phyloP scores from a whole-genome alignment of 1,140 invertebrate genomes.

The Anastrepha obliqua region DNA sequence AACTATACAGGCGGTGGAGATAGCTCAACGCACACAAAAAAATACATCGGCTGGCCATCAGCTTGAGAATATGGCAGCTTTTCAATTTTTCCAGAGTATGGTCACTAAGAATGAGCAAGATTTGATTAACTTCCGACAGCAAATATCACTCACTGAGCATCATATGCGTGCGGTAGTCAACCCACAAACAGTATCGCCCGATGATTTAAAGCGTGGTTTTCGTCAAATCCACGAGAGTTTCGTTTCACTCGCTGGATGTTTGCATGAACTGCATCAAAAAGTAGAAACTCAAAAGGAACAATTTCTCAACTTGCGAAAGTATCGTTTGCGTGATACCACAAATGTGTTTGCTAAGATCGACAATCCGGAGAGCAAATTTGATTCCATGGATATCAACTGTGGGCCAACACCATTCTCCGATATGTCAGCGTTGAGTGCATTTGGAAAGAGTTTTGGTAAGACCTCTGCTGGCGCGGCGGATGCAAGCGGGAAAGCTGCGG shows the following conservation, averaged over 20 bases:
- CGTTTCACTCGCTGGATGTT: constrained; percentile 87
- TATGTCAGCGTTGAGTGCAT: constrained; percentile 66
- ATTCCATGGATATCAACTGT: constrained; percentile 73
- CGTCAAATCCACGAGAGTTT: constrained; percentile 89
- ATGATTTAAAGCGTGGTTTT: constrained; percentile 81
- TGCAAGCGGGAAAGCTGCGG: neutral
- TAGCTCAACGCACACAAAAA: constrained; percentile 83
- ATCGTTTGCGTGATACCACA: constrained; percentile 84
- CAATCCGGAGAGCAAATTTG: constrained; percentile 61
- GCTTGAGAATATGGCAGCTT: constrained; percentile 85
- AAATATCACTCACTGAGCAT: constrained; percentile 85
- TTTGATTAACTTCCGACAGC: constrained; percentile 81
- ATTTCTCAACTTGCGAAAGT: constrained; percentile 86
- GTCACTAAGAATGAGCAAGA: constrained; percentile 84
- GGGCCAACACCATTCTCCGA: constrained; percentile 79
- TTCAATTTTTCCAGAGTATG: constrained; percentile 84
- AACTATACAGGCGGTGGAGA: constrained; percentile 84
- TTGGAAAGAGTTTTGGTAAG: constrained; percentile 65
- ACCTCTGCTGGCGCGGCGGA: constrained; percentile 58
- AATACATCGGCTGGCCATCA: constrained; percentile 85
- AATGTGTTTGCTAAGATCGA: constrained; percentile 83
- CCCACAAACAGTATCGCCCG: constrained; percentile 80
- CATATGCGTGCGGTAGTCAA: constrained; percentile 82
- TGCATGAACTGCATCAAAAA: constrained; percentile 86
- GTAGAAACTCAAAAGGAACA: constrained; percentile 87